phyloP scores from a whole-genome alignment of 2,113 vertebrate genomes.

The Paramisgurnus dabryanus region DNA sequence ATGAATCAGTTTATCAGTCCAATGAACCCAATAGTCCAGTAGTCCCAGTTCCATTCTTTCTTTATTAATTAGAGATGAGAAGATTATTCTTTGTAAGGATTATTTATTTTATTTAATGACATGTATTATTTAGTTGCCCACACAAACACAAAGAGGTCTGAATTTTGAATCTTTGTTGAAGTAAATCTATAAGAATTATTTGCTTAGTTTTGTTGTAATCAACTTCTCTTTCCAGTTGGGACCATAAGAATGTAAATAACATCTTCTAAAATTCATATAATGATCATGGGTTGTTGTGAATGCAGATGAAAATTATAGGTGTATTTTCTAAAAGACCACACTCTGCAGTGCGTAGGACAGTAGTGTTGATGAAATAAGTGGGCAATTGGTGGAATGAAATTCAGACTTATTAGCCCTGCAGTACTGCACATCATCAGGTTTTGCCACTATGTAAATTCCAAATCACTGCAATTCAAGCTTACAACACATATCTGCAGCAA shows the following conservation, averaged over 20 bases:
- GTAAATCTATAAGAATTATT: not conserved
- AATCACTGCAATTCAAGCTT: conserved; percentile 78
- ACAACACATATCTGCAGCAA: conserved; percentile 76
- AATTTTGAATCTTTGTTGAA: not conserved
- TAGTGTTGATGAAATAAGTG: not conserved
- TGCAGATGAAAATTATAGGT: not conserved
- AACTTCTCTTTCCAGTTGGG: not conserved
- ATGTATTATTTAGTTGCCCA: not conserved
- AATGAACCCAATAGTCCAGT: too few species aligned
- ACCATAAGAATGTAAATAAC: too few species aligned
- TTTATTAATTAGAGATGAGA: not conserved
- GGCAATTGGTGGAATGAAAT: not conserved
- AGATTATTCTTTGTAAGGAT: not conserved
- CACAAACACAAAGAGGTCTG: not conserved
- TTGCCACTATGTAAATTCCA: conserved; percentile 76
- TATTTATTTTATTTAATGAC: not conserved
- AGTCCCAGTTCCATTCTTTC: too few species aligned
- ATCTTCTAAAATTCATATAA: too few species aligned
- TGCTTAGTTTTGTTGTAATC: not conserved
- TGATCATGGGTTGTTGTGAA: not conserved
- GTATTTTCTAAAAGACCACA: not conserved
- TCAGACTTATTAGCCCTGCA: not conserved
- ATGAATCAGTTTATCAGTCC: not conserved
- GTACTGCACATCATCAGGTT: conserved; percentile 69
- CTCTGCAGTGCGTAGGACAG: not conserved